phyloP scores from a whole-genome alignment of 2,113 vertebrate species.

The Aviceda subcristata region DNA sequence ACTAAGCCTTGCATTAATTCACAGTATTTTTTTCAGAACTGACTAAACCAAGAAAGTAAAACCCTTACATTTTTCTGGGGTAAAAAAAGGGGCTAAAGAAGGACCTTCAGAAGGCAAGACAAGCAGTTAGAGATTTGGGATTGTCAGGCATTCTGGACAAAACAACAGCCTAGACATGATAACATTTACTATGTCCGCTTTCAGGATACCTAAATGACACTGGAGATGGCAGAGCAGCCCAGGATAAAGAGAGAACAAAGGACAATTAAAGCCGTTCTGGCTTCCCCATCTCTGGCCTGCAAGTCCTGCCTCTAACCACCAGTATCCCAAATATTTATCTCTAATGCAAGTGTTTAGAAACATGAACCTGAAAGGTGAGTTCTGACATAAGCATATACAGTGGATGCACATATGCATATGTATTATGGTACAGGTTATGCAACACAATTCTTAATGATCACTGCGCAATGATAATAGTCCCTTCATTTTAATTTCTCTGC shows the following conservation, averaged over 20 bases:
- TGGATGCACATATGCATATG: not conserved
- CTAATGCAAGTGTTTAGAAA: not conserved
- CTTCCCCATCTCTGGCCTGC: not conserved
- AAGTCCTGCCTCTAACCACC: not conserved
- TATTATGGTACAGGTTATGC: not conserved
- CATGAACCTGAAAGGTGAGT: not conserved
- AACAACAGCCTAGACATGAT: not conserved
- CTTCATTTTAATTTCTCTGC: not conserved
- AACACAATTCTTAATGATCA: not conserved
- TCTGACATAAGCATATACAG: not conserved
- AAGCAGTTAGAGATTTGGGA: not conserved
- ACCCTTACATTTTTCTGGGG: not conserved
- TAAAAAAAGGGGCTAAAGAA: not conserved
- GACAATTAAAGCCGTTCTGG: not conserved
- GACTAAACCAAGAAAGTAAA: not conserved
- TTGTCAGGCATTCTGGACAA: not conserved
- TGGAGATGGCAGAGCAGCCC: not conserved
- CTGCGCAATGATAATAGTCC: not conserved
- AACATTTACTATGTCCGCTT: not conserved
- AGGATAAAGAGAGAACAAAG: not conserved
- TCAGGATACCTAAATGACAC: not conserved
- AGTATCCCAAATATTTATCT: not conserved
- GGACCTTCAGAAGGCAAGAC: not conserved
- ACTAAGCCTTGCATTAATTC: not conserved
- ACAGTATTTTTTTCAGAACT: not conserved